Evolutionary conservation across 2,797 vertebrate genomes (phyloP).

Genomic region (Cuniculus paca): DNA sequence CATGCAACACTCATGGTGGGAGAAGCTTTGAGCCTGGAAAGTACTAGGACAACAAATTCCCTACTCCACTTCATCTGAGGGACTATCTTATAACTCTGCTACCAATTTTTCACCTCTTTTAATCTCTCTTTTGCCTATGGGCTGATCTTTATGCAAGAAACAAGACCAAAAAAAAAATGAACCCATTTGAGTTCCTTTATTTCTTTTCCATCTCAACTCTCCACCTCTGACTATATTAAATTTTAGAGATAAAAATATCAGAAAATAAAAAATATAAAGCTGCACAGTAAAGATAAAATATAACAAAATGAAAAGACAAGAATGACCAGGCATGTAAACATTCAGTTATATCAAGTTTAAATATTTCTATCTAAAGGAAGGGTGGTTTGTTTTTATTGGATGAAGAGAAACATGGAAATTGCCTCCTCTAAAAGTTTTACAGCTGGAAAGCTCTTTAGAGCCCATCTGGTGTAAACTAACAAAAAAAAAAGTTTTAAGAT

Average conservation of each 20-base stretch:
- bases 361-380: slow-evolving; percentile 60
- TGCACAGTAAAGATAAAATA: slow-evolving; percentile 51
- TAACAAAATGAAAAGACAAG: slow-evolving; percentile 65
- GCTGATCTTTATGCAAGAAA: background rate
- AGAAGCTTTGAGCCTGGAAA: background rate
- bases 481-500: slow-evolving; percentile 28
- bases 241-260: slow-evolving; percentile 19
- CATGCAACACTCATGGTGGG: too few species aligned
- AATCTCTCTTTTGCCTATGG: background rate
- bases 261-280: slow-evolving; percentile 55
- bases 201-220: slow-evolving; percentile 23
- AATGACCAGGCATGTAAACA: slow-evolving; percentile 69
- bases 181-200: background rate
- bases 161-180: background rate
- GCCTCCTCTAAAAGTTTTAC: slow-evolving; percentile 39
- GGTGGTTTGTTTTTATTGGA: slow-evolving; percentile 41
- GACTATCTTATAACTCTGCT: fast-evolving
- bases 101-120: background rate
- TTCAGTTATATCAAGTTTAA: slow-evolving; percentile 57
- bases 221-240: background rate
- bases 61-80: background rate
- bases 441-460: background rate
- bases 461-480: slow-evolving; percentile 22
- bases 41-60: background rate
- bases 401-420: slow-evolving; percentile 30